Base-by-base conservation (phyloP, 2,888 invertebrate species). In the Drosophila paracracens region DNA sequence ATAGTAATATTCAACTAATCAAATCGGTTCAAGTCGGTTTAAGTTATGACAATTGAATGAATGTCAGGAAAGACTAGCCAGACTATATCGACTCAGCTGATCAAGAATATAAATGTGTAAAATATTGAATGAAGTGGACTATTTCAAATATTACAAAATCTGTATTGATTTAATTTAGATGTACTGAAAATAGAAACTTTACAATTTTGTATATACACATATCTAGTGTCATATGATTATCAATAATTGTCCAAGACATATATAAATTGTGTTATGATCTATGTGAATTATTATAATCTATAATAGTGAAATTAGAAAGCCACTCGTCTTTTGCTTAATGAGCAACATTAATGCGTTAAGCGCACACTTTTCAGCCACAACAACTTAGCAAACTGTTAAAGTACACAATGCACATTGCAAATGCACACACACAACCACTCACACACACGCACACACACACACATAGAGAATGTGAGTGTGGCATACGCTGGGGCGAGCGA, bases 401-500 rank as follows among this genome's bases (percentile, higher is more conserved):
- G 36, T 43, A 48, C 53, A 71, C 59, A 63, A 40, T 16, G 36
- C 27, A 58, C 36, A 58, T 13, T n/a, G n/a, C 35, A 25, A 35
- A 18, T 21, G 18, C 31, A 57, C 65, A 29, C 48, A 36, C 21
- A 56, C 40, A 33, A 50, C 35, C n/a, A 40, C 13, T 35, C 29
- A 27, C 50, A 31, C 11, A 4, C 18, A 33, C 54, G 40, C n/a
- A 40, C 13, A 43, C 35, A 35, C 50, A 25, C 13, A 7, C 18
- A 27, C 5, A 33, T 4, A 36, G 52, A 13, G 21, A 27, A 48
- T 51, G 51, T 25, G 56, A 11, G 69, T 70, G 60, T 7, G 59
- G 83, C 77, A 75, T 63, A 70, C 71, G 70, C 51, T 62, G 72
- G 56, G 70, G 75, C 66, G 61, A 75, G 70, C 70, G 48, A 64